Percentiles rank a stretch among this genome's conserved stretches.
These are phyloP conservation scores for Xestobium rufovillosum DNA, from an alignment of 2,888 invertebrate genomes.

Conservation along the genomic window DNA sequence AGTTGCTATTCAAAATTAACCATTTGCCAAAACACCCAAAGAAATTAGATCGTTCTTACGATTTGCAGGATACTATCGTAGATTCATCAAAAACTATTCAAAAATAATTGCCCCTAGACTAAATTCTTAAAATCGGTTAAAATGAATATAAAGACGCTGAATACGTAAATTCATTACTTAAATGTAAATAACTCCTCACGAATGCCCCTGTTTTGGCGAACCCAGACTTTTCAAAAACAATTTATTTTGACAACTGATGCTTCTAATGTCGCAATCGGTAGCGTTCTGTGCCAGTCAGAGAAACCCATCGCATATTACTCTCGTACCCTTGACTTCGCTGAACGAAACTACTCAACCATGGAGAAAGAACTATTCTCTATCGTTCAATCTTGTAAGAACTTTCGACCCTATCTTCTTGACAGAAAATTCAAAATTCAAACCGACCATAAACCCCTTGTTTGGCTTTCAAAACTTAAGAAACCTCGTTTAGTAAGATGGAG, in stretches of 20 bases:
- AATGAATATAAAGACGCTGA: slow-evolving; percentile 12
- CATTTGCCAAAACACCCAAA: slow-evolving; percentile 21
- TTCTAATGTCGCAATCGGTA: slow-evolving; percentile 19
- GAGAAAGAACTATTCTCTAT: slow-evolving; percentile 37
- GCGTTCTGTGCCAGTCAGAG: slow-evolving; percentile 20
- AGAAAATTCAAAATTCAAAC: slow-evolving; percentile 33
- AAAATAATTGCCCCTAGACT: too few relatives aligned
- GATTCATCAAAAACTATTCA: slow-evolving; percentile 14
- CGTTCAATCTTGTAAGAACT: slow-evolving; percentile 33
- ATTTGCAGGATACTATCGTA: slow-evolving; percentile 9
- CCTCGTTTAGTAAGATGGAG: slow-evolving; percentile 31
- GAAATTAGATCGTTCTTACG: slow-evolving; percentile 24
- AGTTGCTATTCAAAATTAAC: slow-evolving; percentile 16
- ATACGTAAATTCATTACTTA: slow-evolving; percentile 18
- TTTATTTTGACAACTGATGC: slow-evolving; percentile 25
- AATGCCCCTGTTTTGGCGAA: slow-evolving; percentile 24
- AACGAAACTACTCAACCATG: slow-evolving; percentile 34
- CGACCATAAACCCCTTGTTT: slow-evolving; percentile 34
- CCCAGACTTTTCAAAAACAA: slow-evolving; percentile 22
- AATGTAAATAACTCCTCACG: slow-evolving; percentile 22
- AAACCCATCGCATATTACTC: slow-evolving; percentile 35
- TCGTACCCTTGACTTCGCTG: slow-evolving; percentile 30
- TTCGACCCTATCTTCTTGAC: slow-evolving; percentile 36
- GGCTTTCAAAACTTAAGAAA: slow-evolving; percentile 32
- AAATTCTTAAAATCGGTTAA: slow-evolving; percentile 15